Conservation (phyloP, 2,113 vertebrate species). For the Psammodynastes pulverulentus region DNA sequence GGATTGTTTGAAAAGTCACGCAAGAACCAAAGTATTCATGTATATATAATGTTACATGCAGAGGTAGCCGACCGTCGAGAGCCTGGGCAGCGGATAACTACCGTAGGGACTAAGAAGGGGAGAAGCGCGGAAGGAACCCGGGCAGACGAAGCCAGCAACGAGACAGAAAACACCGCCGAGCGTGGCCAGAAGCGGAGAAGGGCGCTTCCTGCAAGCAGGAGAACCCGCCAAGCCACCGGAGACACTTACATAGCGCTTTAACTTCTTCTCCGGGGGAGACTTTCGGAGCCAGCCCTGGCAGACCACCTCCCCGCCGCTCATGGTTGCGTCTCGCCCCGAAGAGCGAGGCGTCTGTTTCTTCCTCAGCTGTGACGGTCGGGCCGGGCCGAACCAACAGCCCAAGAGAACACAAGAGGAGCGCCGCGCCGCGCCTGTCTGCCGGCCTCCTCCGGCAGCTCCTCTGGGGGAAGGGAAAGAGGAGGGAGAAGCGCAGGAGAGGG, state of each 20-base stretch:
- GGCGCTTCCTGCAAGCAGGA: neutral
- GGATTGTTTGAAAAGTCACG: neutral
- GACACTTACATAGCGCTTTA: slow-evolving; percentile 98
- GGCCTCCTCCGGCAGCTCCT: slow-evolving; percentile 31
- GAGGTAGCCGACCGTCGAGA: neutral
- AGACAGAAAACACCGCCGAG: no score
- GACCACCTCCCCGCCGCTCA: slow-evolving; percentile 94
- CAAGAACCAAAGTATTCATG: neutral
- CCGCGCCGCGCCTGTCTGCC: slow-evolving; percentile 30
- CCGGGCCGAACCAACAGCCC: slow-evolving; percentile 18
- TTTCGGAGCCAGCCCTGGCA: slow-evolving; percentile 93
- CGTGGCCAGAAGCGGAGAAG: neutral
- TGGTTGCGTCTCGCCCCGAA: slow-evolving; percentile 60
- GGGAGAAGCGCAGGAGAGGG: neutral
- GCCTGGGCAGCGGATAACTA: neutral
- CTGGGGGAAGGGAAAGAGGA: slow-evolving; percentile 29
- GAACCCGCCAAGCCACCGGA: neutral
- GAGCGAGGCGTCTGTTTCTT: neutral
- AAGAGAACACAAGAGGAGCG: slow-evolving; percentile 6
- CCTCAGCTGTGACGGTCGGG: slow-evolving; percentile 18
- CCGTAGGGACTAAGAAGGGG: neutral
- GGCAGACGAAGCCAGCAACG: neutral
- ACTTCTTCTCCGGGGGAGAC: slow-evolving; percentile 97
- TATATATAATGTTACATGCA: neutral
- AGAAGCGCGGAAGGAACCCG: neutral